phyloP scores from a whole-genome alignment of 2,888 invertebrate species.

The Teleogryllus oceanicus region DNA sequence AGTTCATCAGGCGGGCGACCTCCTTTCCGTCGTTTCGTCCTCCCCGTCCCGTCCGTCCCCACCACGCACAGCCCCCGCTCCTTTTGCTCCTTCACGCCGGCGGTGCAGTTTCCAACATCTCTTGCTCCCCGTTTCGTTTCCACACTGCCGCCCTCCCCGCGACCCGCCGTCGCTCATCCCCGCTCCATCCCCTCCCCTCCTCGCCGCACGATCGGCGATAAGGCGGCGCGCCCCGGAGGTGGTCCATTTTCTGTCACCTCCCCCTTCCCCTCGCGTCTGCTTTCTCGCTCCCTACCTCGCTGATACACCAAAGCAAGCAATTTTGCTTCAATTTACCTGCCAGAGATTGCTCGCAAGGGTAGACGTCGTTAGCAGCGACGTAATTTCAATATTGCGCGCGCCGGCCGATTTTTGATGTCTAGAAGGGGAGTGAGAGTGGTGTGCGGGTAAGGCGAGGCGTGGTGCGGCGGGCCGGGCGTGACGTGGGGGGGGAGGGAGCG shows the following conservation, averaged over 20 bases:
- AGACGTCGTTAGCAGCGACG: constrained; percentile 18
- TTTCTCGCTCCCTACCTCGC: constrained; percentile 3
- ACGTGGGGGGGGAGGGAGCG: neutral
- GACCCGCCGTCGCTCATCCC: neutral
- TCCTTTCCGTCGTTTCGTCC: neutral
- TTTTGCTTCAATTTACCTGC: constrained; percentile 18
- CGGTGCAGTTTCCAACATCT: neutral
- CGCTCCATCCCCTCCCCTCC: neutral
- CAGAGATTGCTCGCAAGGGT: constrained; percentile 18
- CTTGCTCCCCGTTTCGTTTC: neutral
- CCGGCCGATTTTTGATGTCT: constrained; percentile 1
- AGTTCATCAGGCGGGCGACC: neutral
- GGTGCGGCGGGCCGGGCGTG: neutral
- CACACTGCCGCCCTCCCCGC: neutral
- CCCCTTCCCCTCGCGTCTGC: neutral
- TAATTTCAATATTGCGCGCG: constrained; percentile 18
- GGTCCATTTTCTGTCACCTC: neutral
- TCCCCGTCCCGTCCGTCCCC: neutral
- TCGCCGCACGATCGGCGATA: neutral
- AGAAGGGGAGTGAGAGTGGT: neutral
- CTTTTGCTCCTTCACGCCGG: neutral
- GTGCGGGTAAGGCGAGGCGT: neutral
- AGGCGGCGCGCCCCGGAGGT: neutral
- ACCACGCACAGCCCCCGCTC: neutral
- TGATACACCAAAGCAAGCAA: constrained; percentile 18